Percentiles rank a stretch among this genome's conserved stretches.
Evolutionary conservation across 2,113 vertebrate species (phyloP).

Genomic region (Electrona antarctica): DNA sequence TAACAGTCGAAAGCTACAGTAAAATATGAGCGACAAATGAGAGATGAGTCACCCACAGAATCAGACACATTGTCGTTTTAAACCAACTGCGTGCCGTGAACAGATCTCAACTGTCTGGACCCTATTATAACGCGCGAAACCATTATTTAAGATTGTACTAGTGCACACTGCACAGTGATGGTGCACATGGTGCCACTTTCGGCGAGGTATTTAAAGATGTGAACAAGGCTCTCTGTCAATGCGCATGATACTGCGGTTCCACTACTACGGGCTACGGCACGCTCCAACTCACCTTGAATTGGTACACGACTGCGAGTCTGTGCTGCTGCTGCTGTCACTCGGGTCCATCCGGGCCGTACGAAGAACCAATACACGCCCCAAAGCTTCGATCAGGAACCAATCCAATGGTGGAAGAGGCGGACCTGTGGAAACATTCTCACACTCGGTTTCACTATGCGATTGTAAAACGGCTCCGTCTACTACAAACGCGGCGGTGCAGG

Average conservation of each 20-base stretch:
- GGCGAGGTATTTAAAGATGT: slow-evolving; percentile 66
- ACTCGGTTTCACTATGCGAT: slow-evolving; percentile 86
- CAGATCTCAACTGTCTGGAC: too few species aligned
- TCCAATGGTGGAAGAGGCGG: slow-evolving; percentile 70
- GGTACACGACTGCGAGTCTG: slow-evolving; percentile 59
- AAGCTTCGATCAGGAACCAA: slow-evolving; percentile 56
- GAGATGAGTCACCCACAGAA: slow-evolving; percentile 50
- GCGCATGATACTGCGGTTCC: slow-evolving; percentile 99
- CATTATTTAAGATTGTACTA: not conserved
- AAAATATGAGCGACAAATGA: slow-evolving; percentile 41
- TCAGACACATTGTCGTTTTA: not conserved
- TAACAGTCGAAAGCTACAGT: slow-evolving; percentile 56
- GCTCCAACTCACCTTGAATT: slow-evolving; percentile 96
- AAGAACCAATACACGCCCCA: slow-evolving; percentile 81
- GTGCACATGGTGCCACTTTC: slow-evolving; percentile 61
- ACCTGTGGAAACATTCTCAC: slow-evolving; percentile 78
- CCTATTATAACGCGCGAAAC: not conserved
- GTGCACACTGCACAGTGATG: slow-evolving; percentile 25
- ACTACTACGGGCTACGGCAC: slow-evolving; percentile 78
- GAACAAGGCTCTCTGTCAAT: slow-evolving; percentile 80
- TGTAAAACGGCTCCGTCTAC: slow-evolving; percentile 81
- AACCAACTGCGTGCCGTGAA: too few species aligned
- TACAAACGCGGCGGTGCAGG: slow-evolving; percentile 80
- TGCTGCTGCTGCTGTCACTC: slow-evolving; percentile 63
- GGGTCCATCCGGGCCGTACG: slow-evolving; percentile 59